Conservation (phyloP, 2,888 invertebrate genomes). For the Listrodromus nycthemerus region DNA sequence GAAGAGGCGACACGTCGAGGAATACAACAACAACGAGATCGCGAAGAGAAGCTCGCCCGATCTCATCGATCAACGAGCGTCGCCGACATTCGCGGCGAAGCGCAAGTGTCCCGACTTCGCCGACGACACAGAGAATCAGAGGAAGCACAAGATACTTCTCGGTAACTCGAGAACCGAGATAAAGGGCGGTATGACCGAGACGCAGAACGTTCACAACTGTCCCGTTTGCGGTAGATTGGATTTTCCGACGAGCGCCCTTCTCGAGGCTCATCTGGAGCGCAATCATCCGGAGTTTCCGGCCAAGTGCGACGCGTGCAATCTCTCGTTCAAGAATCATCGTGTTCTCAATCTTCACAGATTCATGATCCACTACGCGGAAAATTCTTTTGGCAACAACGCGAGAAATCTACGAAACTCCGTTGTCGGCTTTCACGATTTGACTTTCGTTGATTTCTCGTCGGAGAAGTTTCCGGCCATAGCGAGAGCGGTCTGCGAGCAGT, state of each 20-base stretch:
- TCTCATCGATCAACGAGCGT: conserved; percentile 62
- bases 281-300: conserved; percentile 89
- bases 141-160: conserved; percentile 78
- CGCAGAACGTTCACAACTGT: conserved; percentile 83
- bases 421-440: conserved; percentile 89
- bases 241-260: conserved; percentile 86
- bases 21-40: conserved; percentile 88
- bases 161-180: conserved; percentile 79
- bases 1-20: conserved; percentile 71
- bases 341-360: conserved; percentile 90
- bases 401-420: conserved; percentile 85
- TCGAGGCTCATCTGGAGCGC: conserved; percentile 89
- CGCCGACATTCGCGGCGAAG: conserved; percentile 65
- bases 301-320: conserved; percentile 90
- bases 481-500: conserved; percentile 89
- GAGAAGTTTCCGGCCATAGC: conserved; percentile 93
- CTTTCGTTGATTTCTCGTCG: conserved; percentile 92
- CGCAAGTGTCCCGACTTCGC: conserved; percentile 74
- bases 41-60: conserved; percentile 79
- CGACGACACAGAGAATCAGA: conserved; percentile 69
- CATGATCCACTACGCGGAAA: conserved; percentile 86
- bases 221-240: conserved; percentile 88
- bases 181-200: conserved; percentile 67
- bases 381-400: conserved; percentile 70
- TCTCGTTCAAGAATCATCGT: conserved; percentile 90